Evolutionary conservation across 2,888 invertebrate genomes (phyloP).

Genomic region (Gortyna flavago): DNA sequence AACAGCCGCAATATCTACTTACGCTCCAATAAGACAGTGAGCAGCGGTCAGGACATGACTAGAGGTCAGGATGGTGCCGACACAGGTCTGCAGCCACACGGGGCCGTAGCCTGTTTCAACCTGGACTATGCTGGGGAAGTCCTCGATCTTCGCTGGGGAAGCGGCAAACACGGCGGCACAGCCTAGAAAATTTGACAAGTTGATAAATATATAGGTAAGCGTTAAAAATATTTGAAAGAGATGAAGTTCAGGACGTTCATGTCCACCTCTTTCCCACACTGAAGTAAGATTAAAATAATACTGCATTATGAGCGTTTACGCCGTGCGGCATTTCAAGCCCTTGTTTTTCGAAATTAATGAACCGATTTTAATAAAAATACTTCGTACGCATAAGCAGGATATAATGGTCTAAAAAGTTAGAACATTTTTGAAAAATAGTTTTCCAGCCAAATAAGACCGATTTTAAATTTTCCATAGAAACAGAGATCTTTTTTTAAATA

Average conservation of each 20-base stretch:
- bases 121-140: conserved; percentile 76
- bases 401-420: too few species aligned
- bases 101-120: conserved; percentile 60
- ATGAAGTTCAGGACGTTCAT: background rate
- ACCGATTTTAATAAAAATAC: too few species aligned
- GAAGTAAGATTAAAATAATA: background rate
- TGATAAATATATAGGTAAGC: background rate
- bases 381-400: too few species aligned
- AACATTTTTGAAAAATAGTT: too few species aligned
- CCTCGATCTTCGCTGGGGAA: conserved; percentile 57
- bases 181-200: conserved; percentile 15
- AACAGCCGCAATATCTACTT: conserved; percentile 9
- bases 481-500: too few species aligned
- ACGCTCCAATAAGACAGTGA: conserved; percentile 61
- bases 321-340: too few species aligned
- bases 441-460: too few species aligned
- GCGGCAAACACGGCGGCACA: conserved; percentile 41
- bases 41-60: conserved; percentile 55
- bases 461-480: too few species aligned
- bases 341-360: too few species aligned
- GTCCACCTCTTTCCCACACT: background rate
- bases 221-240: background rate
- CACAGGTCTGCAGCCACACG: conserved; percentile 63
- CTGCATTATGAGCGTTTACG: too few species aligned
- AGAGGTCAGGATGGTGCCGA: conserved; percentile 51